These are phyloP conservation scores for Malaclemys terrapin DNA, from an alignment of 2,113 vertebrate genomes.

Conservation along the genomic window DNA sequence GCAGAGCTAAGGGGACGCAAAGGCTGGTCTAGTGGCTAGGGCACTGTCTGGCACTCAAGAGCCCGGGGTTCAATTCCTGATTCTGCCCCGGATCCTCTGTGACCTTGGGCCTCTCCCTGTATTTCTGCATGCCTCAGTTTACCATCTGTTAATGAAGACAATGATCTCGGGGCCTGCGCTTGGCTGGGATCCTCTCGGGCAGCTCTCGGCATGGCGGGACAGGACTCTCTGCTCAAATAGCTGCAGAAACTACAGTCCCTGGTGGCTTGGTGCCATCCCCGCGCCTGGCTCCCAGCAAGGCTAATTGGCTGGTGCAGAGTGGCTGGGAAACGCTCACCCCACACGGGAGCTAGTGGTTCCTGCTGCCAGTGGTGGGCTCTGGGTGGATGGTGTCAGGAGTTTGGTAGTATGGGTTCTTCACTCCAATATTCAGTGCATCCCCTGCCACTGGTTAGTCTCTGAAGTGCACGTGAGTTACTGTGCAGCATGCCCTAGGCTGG, in stretches of 20 bases:
- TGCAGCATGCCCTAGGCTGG: too few relatives aligned
- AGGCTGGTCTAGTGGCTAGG: neutral
- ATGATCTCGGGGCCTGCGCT: neutral
- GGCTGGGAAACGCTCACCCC: neutral
- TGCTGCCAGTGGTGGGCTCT: accelerated
- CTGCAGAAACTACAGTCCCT: neutral
- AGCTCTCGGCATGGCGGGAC: too few relatives aligned
- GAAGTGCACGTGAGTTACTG: too few relatives aligned
- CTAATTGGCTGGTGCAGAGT: neutral
- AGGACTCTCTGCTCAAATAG: neutral
- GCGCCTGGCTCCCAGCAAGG: neutral
- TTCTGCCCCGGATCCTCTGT: neutral
- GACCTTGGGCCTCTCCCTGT: neutral
- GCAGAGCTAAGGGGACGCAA: neutral
- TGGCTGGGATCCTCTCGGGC: neutral
- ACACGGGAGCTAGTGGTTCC: neutral
- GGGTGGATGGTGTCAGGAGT: neutral
- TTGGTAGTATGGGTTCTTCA: too few relatives aligned
- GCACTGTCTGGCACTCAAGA: neutral
- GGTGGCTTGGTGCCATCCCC: too few relatives aligned
- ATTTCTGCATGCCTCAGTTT: neutral
- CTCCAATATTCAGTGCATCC: neutral
- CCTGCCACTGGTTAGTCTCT: neutral
- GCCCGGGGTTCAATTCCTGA: too few relatives aligned
- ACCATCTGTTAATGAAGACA: neutral